phyloP scores from a whole-genome alignment of 2,113 vertebrate genomes.

The Pluvianellus socialis region DNA sequence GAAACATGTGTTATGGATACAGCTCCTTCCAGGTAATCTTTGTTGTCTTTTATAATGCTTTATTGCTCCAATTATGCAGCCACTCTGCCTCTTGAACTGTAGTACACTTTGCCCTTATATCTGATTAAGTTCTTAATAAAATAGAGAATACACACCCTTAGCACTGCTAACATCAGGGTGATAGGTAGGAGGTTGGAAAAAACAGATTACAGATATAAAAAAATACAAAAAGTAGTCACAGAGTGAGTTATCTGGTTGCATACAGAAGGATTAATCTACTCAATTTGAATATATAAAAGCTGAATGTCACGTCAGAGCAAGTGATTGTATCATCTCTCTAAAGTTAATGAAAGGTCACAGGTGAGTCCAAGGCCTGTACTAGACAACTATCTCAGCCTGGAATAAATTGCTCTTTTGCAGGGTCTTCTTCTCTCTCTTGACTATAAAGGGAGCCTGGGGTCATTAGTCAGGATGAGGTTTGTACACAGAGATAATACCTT shows the following conservation, averaged over 20 bases:
- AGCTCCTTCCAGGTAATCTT: neutral
- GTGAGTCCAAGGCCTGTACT: neutral
- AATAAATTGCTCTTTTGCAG: neutral
- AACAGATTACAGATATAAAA: neutral
- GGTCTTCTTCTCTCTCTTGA: neutral
- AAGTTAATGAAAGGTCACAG: neutral
- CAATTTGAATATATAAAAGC: neutral
- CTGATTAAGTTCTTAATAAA: neutral
- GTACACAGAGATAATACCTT: neutral
- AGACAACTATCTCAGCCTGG: neutral
- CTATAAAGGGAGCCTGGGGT: neutral
- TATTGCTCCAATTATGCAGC: neutral
- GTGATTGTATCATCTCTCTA: neutral
- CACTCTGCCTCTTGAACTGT: neutral
- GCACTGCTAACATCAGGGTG: neutral
- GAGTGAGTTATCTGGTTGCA: neutral
- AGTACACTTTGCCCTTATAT: neutral
- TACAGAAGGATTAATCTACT: neutral
- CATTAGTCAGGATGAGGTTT: neutral
- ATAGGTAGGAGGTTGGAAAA: neutral
- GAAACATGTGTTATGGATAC: neutral
- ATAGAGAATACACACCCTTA: neutral
- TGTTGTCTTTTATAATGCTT: neutral
- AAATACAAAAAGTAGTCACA: neutral
- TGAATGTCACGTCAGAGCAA: neutral